These are phyloP conservation scores for Trichacis sp. DNA, from an alignment of 2,888 invertebrate species.

Conservation along the genomic window DNA sequence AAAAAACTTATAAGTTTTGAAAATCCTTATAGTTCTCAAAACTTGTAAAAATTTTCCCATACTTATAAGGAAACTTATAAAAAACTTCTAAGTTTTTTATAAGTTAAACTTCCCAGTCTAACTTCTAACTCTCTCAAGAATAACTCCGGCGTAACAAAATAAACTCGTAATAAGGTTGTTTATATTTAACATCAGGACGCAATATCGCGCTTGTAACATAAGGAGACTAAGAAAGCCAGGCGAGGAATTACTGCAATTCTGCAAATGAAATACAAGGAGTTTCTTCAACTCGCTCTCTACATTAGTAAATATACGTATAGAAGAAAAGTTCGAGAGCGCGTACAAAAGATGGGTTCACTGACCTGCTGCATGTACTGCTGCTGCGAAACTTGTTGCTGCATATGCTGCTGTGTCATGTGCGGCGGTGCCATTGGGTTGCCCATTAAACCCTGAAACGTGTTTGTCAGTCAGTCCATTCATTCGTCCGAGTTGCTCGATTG, in stretches of 20 bases:
- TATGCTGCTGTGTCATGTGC: constrained; percentile 64
- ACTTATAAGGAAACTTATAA: no score
- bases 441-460: constrained; percentile 58
- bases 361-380: constrained; percentile 69
- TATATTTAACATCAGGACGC: not conserved
- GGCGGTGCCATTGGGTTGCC: constrained; percentile 63
- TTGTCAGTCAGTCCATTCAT: constrained; percentile 24
- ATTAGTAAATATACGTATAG: not conserved
- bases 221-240: not conserved
- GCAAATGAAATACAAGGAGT: constrained; percentile 4
- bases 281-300: constrained; percentile 5
- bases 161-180: not conserved
- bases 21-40: no score
- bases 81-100: no score
- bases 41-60: no score
- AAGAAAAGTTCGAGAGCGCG: not conserved
- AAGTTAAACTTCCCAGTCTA: no score
- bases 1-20: no score
- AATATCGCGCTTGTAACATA: not conserved
- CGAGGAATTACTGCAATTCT: not conserved
- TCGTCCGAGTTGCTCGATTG: constrained; percentile 7
- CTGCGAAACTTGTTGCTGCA: constrained; percentile 65
- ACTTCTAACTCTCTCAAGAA: no score
- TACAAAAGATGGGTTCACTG: constrained; percentile 45
- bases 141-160: no score